Conservation (phyloP, 2,113 vertebrate genomes). For the Aphyosemion australe region DNA sequence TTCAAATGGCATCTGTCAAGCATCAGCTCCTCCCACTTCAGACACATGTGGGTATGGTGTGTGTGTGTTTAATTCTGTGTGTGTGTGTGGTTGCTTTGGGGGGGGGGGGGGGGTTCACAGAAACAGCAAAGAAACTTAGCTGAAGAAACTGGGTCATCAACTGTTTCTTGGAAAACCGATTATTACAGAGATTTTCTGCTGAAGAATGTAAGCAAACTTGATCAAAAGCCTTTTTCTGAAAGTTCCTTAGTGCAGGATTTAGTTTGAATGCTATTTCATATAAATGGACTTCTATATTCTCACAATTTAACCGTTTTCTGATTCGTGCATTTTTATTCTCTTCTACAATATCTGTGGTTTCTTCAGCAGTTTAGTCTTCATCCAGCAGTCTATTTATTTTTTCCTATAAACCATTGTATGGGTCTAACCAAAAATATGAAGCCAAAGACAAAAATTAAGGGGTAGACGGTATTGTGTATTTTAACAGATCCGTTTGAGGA, state of each 20-base stretch:
- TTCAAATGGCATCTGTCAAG: constrained; percentile 47
- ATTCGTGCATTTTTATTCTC: constrained; percentile 2
- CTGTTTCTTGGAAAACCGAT: constrained; percentile 33
- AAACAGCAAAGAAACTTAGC: constrained; percentile 47
- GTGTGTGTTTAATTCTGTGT: too few relatives aligned
- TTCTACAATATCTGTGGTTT: constrained; percentile 46
- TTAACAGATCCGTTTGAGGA: constrained; percentile 27
- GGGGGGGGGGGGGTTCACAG: too few relatives aligned
- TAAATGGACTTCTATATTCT: neutral
- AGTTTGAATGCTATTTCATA: neutral
- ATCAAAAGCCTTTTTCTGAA: neutral
- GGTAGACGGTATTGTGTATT: constrained; percentile 22
- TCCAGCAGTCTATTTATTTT: constrained; percentile 18
- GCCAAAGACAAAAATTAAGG: constrained; percentile 12
- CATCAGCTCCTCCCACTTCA: constrained; percentile 46
- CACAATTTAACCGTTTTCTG: neutral
- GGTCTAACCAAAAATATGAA: constrained; percentile 24
- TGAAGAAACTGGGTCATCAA: constrained; percentile 57
- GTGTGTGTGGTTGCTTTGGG: too few relatives aligned
- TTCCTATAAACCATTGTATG: constrained; percentile 38
- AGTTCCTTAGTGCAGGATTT: neutral
- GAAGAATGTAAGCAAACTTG: constrained; percentile 14
- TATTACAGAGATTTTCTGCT: constrained; percentile 14
- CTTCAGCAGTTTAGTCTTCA: constrained; percentile 22
- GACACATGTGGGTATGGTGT: constrained; percentile 29